phyloP scores from a whole-genome alignment of 2,888 invertebrate genomes.

The Argyresthia goedartella region DNA sequence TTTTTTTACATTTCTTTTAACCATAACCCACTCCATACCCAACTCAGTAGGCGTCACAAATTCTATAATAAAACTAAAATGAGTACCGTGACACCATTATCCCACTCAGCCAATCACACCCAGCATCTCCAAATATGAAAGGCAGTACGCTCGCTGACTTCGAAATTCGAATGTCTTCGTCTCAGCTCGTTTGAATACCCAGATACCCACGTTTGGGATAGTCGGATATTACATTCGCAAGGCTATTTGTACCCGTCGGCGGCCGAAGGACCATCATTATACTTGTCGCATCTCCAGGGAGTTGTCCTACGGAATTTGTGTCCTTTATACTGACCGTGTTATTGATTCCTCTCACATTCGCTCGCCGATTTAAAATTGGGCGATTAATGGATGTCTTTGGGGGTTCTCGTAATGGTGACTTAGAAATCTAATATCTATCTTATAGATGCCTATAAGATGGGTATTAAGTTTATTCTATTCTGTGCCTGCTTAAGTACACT shows the following conservation, averaged over 20 bases:
- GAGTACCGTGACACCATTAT: background rate
- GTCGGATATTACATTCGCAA: slow-evolving; percentile 68
- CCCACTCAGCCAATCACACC: background rate
- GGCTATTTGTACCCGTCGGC: slow-evolving; percentile 65
- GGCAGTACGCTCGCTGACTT: no score
- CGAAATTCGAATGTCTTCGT: no score
- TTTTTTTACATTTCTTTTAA: no score
- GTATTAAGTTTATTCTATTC: no score
- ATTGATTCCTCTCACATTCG: slow-evolving; percentile 51
- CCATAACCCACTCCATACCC: no score
- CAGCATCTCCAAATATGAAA: no score
- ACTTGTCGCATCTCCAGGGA: slow-evolving; percentile 53
- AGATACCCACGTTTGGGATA: slow-evolving; percentile 28
- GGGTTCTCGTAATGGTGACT: background rate
- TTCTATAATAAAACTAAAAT: background rate
- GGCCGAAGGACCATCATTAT: slow-evolving; percentile 60
- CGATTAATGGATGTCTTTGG: slow-evolving; percentile 49
- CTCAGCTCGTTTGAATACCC: no score
- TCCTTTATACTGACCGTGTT: slow-evolving; percentile 29
- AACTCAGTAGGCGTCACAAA: no score
- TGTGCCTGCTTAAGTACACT: no score
- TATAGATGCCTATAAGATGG: no score
- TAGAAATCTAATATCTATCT: no score
- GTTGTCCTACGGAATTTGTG: slow-evolving; percentile 41
- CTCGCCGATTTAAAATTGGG: slow-evolving; percentile 43